Conservation (phyloP, 2,797 vertebrate species). For the Peromyscus attwateri region DNA sequence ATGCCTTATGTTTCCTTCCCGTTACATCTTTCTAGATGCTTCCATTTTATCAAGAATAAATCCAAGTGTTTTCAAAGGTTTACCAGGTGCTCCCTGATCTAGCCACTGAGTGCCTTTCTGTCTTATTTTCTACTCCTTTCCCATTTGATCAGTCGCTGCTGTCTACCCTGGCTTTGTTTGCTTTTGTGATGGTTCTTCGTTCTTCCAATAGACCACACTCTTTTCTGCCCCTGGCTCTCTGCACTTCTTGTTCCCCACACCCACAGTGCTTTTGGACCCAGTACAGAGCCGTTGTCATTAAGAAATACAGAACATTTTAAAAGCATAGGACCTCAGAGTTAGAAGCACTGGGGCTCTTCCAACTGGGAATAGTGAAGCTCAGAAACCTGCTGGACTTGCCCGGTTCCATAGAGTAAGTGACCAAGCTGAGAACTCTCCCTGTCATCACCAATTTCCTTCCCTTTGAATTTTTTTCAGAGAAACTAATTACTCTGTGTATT, state of each 20-base stretch:
- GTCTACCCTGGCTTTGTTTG: neutral
- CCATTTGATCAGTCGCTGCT: neutral
- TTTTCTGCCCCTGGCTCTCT: constrained; percentile 6
- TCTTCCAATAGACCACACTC: neutral
- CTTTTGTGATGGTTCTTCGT: neutral
- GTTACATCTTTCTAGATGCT: neutral
- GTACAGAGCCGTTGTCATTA: neutral
- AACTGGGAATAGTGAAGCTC: constrained; percentile 8
- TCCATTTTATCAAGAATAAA: constrained; percentile 48
- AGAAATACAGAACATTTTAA: neutral
- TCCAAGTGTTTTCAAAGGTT: neutral
- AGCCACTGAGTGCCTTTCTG: neutral
- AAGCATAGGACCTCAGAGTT: neutral
- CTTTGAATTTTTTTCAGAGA: neutral
- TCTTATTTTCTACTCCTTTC: neutral
- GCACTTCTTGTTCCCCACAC: neutral
- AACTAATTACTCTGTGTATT: constrained; percentile 13
- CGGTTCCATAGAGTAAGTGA: neutral
- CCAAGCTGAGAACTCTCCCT: neutral
- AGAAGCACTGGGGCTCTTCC: neutral
- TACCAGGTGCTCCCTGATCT: neutral
- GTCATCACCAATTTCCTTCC: constrained; percentile 6
- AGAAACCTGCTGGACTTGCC: neutral
- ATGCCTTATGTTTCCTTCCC: neutral
- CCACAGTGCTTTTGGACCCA: neutral